Conservation (phyloP, 1,140 invertebrate species). For the Lasioglossum albipes region DNA sequence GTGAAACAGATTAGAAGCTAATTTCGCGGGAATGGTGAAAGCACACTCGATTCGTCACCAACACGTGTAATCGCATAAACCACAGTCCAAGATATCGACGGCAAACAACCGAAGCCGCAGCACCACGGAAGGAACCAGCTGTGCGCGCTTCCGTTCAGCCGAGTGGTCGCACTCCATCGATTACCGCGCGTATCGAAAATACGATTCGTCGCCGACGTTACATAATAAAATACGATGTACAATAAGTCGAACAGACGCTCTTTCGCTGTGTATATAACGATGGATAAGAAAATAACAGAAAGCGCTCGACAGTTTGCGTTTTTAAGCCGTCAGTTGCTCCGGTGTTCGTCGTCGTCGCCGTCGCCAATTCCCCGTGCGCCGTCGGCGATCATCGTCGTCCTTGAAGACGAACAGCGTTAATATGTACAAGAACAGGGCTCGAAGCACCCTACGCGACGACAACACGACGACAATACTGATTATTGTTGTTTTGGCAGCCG, state of each 20-base stretch:
- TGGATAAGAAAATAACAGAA: constrained; percentile 70
- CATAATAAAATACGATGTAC: constrained; percentile 74
- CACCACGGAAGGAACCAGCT: constrained; percentile 38
- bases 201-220: constrained; percentile 63
- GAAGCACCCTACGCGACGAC: background rate
- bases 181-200: constrained; percentile 50
- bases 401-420: constrained; percentile 20
- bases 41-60: background rate
- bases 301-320: constrained; percentile 51
- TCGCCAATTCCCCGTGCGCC: background rate
- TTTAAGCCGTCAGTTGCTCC: constrained; percentile 55
- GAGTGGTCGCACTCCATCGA: background rate
- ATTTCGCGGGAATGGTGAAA: too few relatives aligned
- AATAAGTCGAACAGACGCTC: constrained; percentile 68
- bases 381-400: constrained; percentile 12
- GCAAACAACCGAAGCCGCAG: constrained; percentile 39
- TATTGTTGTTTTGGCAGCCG: constrained; percentile 63
- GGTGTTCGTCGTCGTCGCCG: constrained; percentile 24
- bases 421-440: constrained; percentile 32
- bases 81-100: background rate
- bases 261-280: constrained; percentile 68
- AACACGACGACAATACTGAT: constrained; percentile 53
- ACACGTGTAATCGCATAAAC: background rate
- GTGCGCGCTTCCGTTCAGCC: background rate
- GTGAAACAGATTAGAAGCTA: too few relatives aligned